Evolutionary conservation across 2,113 vertebrate species (phyloP).

Genomic region (Nanorana parkeri): DNA sequence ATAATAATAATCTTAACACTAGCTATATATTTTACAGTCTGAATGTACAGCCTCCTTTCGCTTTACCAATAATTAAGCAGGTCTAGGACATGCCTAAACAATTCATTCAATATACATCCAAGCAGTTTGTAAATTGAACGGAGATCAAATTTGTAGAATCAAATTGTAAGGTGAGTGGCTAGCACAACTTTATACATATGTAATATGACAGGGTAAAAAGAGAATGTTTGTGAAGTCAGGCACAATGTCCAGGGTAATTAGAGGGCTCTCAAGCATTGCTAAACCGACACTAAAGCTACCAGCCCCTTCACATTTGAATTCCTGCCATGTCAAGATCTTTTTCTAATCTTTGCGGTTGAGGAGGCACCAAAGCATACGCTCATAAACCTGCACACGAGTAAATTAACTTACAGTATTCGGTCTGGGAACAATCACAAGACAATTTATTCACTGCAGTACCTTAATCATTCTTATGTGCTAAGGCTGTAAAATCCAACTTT

Average conservation of each 20-base stretch:
- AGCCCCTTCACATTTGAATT: slow-evolving; percentile 4
- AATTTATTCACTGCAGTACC: slow-evolving; percentile 45
- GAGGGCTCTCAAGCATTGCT: not conserved
- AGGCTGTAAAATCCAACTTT: slow-evolving; percentile 50
- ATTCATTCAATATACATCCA: too few relatives aligned
- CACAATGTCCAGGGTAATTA: slow-evolving; percentile 6
- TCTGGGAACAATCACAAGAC: slow-evolving; percentile 47
- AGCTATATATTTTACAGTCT: too few relatives aligned
- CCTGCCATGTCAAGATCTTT: slow-evolving; percentile 27
- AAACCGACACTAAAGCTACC: not conserved
- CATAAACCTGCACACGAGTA: slow-evolving; percentile 38
- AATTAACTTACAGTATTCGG: slow-evolving; percentile 48
- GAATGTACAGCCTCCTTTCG: too few relatives aligned
- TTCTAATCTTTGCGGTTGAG: slow-evolving; percentile 29
- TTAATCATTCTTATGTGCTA: slow-evolving; percentile 42
- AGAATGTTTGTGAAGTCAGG: too few relatives aligned
- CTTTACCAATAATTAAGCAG: too few relatives aligned
- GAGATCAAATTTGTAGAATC: too few relatives aligned
- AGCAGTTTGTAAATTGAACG: too few relatives aligned
- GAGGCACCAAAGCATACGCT: slow-evolving; percentile 31
- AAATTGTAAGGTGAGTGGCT: too few relatives aligned
- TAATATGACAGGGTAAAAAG: too few relatives aligned
- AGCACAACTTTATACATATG: too few relatives aligned
- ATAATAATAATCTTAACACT: too few relatives aligned
- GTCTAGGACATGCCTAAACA: too few relatives aligned